Conservation (phyloP, 2,113 vertebrate genomes). For the Colinus virginianus region DNA sequence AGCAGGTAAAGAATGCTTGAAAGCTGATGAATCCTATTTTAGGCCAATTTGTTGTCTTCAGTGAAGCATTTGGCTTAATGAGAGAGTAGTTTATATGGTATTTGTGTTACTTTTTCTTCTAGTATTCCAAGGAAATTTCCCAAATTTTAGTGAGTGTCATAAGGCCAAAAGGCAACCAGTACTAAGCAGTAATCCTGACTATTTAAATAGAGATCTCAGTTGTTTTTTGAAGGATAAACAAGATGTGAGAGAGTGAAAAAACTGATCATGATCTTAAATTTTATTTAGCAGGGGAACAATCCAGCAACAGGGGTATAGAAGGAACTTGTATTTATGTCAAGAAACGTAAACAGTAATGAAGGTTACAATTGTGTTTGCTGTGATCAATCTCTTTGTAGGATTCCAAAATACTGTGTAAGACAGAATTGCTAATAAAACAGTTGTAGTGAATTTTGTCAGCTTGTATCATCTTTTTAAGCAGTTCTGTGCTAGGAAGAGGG, state of each 20-base stretch:
- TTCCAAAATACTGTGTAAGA: background rate
- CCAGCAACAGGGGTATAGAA: background rate
- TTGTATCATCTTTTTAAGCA: background rate
- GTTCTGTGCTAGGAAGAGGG: background rate
- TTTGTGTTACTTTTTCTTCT: background rate
- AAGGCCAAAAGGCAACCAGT: background rate
- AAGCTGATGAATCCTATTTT: background rate
- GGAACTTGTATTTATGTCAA: background rate
- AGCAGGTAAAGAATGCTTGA: slow-evolving; percentile 82
- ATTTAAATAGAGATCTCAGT: background rate
- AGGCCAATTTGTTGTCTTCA: background rate
- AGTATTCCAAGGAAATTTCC: background rate
- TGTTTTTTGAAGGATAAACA: background rate
- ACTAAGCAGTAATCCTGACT: background rate
- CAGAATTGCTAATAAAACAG: background rate
- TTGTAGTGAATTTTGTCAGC: background rate
- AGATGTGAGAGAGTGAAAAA: background rate
- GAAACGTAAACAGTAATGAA: background rate
- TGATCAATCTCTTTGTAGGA: background rate
- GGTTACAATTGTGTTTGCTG: background rate
- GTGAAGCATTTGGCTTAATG: background rate
- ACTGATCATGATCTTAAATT: background rate
- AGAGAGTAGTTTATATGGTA: background rate
- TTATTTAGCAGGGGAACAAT: background rate
- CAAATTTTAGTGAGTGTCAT: background rate